A percentile compares a stretch with the other conserved stretches of the same genome.
These are phyloP conservation scores for Heliconius eleuchia DNA, from an alignment of 1,140 invertebrate species.

Conservation along the genomic window DNA sequence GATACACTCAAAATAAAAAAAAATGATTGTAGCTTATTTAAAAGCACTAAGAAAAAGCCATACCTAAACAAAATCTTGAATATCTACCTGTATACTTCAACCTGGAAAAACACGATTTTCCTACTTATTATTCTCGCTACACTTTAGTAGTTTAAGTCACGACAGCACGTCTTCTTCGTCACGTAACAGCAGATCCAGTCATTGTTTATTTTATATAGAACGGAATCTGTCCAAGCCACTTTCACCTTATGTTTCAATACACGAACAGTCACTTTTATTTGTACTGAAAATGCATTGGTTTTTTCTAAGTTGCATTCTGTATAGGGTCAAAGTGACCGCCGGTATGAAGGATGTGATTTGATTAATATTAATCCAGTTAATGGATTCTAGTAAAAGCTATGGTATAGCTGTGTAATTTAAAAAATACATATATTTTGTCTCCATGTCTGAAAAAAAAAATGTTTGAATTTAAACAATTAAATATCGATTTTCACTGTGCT, in stretches of 20 bases:
- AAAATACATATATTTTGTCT: too few species aligned
- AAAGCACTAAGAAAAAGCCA: neutral
- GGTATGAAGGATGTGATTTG: neutral
- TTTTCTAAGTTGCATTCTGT: neutral
- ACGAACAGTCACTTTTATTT: neutral
- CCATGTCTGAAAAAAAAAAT: too few species aligned
- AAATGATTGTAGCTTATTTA: neutral
- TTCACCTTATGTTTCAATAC: constrained; percentile 8
- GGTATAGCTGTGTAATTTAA: too few species aligned
- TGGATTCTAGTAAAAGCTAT: too few species aligned
- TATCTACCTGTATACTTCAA: neutral
- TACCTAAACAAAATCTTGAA: neutral
- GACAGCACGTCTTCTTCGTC: constrained; percentile 18
- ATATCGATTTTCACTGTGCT: too few species aligned
- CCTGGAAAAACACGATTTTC: neutral
- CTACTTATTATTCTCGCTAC: constrained; percentile 20
- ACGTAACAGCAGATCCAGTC: constrained; percentile 2
- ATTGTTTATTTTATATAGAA: constrained; percentile 15
- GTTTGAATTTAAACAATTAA: too few species aligned
- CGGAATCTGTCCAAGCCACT: constrained; percentile 7
- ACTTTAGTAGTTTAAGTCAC: constrained; percentile 16
- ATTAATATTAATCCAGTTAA: too few species aligned
- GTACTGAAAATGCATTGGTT: neutral
- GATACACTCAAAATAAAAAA: too few species aligned
- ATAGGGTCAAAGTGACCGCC: neutral